Conservation (phyloP, 2,113 vertebrate species). For the Silurus glanis region DNA sequence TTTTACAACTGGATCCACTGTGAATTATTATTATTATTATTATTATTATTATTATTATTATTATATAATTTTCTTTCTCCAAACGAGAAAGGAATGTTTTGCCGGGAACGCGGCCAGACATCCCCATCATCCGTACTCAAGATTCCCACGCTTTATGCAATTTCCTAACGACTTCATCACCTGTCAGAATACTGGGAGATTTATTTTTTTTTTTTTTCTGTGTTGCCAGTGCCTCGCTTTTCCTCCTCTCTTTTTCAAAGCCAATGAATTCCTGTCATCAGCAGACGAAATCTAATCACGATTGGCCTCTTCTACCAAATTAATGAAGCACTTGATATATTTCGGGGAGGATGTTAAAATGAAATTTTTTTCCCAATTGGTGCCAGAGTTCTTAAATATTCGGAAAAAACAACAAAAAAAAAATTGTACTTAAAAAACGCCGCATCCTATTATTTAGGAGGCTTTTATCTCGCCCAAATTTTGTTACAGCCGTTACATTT, state of each 20-base stretch:
- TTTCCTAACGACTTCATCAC: slow-evolving; percentile 58
- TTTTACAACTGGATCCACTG: slow-evolving; percentile 78
- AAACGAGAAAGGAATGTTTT: slow-evolving; percentile 53
- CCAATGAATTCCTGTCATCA: slow-evolving; percentile 46
- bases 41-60: not conserved
- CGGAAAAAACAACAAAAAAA: not conserved
- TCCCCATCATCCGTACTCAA: slow-evolving; percentile 18
- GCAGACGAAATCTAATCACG: slow-evolving; percentile 5
- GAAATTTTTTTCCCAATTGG: not conserved
- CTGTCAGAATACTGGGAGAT: not conserved
- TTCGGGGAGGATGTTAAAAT: not conserved
- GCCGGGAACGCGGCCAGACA: not conserved
- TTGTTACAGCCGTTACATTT: not conserved
- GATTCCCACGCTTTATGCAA: slow-evolving; percentile 72
- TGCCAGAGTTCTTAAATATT: slow-evolving; percentile 1
- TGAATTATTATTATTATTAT: slow-evolving; percentile 68
- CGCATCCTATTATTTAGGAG: too few relatives aligned
- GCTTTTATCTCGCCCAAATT: not conserved
- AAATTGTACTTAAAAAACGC: slow-evolving; percentile 3
- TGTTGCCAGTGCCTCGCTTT: slow-evolving; percentile 40
- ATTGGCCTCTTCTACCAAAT: slow-evolving; percentile 2
- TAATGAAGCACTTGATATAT: slow-evolving; percentile 11
- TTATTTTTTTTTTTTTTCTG: not conserved
- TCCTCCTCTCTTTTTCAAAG: not conserved
- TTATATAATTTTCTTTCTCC: slow-evolving; percentile 59